A percentile compares a stretch with the other conserved stretches of the same genome.
phyloP scores from a whole-genome alignment of 2,888 invertebrate species.

The Microctonus brassicae region DNA sequence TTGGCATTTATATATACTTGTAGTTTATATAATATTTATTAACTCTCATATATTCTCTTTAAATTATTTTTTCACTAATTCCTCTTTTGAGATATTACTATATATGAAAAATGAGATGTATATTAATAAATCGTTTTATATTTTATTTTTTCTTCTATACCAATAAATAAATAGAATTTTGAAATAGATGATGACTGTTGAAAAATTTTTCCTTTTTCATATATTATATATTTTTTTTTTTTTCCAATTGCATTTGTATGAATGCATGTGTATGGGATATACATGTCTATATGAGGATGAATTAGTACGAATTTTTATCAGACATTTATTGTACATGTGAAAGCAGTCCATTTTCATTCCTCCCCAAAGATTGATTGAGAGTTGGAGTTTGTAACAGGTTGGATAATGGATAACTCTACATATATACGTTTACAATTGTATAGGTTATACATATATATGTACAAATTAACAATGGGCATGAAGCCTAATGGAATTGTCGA shows the following conservation, averaged over 20 bases:
- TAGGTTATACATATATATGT: neutral
- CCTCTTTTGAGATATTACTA: too few relatives aligned
- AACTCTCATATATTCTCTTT: neutral
- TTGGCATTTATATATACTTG: too few relatives aligned
- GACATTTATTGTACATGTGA: neutral
- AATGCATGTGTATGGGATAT: too few relatives aligned
- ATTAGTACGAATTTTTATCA: neutral
- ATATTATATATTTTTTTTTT: neutral
- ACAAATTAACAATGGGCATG: neutral
- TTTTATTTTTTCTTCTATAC: too few relatives aligned
- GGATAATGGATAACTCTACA: neutral
- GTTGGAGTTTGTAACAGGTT: neutral
- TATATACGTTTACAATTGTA: neutral
- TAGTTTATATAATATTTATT: neutral
- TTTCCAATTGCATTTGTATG: too few relatives aligned
- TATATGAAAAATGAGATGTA: too few relatives aligned
- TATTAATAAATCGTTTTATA: too few relatives aligned
- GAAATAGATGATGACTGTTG: neutral
- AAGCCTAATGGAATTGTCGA: neutral
- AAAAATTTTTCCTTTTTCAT: neutral
- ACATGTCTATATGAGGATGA: neutral
- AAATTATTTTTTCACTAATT: neutral
- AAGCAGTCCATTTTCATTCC: neutral
- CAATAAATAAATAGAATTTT: too few relatives aligned
- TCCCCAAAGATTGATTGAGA: conserved; percentile 5